phyloP scores from a whole-genome alignment of 2,888 invertebrate species.

The Yponomeuta sedellus region DNA sequence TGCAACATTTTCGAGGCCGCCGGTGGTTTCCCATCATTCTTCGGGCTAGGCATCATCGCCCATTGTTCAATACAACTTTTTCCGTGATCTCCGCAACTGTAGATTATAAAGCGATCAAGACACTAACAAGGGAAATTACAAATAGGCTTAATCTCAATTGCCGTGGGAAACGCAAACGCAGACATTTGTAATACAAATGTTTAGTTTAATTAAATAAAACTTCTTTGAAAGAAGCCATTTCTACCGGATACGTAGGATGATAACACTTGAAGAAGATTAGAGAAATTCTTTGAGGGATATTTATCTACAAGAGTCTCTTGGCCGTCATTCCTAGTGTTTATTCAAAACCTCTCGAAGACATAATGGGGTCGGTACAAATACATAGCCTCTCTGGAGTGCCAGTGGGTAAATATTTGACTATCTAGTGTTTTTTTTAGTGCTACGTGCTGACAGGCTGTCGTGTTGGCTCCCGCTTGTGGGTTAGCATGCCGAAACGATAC shows the following conservation, averaged over 20 bases:
- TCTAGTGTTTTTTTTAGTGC: conserved; percentile 1
- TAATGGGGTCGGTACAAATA: conserved; percentile 20
- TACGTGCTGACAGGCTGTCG: not conserved
- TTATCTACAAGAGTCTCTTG: not conserved
- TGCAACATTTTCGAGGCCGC: not conserved
- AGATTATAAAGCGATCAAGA: not conserved
- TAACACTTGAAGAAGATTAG: conserved; percentile 5
- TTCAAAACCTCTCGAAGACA: conserved; percentile 60
- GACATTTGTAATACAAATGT: conserved; percentile 10
- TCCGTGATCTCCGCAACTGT: not conserved
- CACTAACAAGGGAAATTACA: not conserved
- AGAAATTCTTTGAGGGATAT: conserved; percentile 5
- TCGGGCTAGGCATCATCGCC: not conserved
- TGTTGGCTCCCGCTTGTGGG: not conserved
- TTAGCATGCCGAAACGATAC: conserved; percentile 2
- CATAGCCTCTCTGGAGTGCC: not conserved
- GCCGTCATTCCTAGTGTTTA: conserved; percentile 39
- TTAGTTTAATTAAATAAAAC: conserved; percentile 9
- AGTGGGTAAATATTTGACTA: not conserved
- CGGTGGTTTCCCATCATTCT: not conserved
- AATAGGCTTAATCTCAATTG: not conserved
- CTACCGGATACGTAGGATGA: not conserved
- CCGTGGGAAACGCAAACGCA: conserved; percentile 12
- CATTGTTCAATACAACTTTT: not conserved
- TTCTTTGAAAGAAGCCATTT: not conserved